Evolutionary conservation across 2,888 invertebrate species (phyloP), one percentile per base, ranked within the genome.

Genomic region (Mactromeris polynyma): DNA sequence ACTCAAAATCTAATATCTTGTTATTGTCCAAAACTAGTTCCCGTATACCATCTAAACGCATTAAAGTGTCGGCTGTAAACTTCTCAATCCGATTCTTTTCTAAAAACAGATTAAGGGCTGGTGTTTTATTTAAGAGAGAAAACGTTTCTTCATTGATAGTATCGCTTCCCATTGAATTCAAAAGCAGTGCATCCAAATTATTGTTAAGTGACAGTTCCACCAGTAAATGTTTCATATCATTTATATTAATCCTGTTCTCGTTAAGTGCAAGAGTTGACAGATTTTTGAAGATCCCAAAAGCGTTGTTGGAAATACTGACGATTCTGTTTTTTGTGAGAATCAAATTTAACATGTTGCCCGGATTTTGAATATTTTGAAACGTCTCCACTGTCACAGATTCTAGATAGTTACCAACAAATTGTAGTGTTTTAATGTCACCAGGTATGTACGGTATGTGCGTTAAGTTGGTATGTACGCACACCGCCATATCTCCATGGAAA

Each of bases 151-250:
- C 42, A 26, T 42, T 36, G 9, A 79, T 42, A 26, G 42, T 31
- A 38, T 79, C 19, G 6, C 19, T 38, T 11, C 79, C 79, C 21
- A 79, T 79, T 1, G 33, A n/a, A 42, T 79, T 79, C 26, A 79
- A 26, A n/a, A n/a, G n/a, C n/a, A n/a, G n/a, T n/a, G n/a, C n/a
- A n/a, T n/a, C n/a, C n/a, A n/a, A n/a, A n/a, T n/a, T n/a, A n/a
- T n/a, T n/a, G n/a, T n/a, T n/a, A n/a, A n/a, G n/a, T n/a, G n/a
- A n/a, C n/a, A n/a, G n/a, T n/a, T n/a, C n/a, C n/a, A n/a, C 26
- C 33, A 81, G 54, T 42, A 81, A 21, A 4, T 26, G n/a, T 46
- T 80, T 80, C 79, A 80, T n/a, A 26, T 80, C 79, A 31, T 80
- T 40, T 2, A 42, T 4, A 14, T 40, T n/a, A 6, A 54, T 81